Evolutionary conservation across 2,888 invertebrate species (phyloP).

Genomic region (Ophion ventricosus): DNA sequence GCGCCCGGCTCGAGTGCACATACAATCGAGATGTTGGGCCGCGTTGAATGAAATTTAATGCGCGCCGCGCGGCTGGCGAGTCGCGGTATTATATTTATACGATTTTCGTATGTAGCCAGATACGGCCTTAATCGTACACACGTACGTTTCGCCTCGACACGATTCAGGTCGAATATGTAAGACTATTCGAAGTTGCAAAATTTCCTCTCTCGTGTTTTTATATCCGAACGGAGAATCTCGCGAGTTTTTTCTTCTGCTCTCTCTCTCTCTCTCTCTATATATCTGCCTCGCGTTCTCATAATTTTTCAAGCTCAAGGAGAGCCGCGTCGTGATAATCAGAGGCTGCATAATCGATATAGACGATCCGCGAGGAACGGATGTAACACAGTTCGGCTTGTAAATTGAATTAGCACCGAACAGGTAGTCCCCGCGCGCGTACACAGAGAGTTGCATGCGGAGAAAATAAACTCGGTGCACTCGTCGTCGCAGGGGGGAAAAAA

Average conservation of each 20-base stretch:
- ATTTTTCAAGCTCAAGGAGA: conserved; percentile 55
- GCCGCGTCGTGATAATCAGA: conserved; percentile 30
- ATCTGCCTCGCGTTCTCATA: background rate
- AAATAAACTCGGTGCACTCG: background rate
- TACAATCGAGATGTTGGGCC: background rate
- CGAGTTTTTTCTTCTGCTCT: background rate
- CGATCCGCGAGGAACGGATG: conserved; percentile 33
- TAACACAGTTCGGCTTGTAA: conserved; percentile 37
- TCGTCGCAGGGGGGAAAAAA: background rate
- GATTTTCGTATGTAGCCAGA: conserved; percentile 36
- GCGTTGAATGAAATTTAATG: conserved; percentile 39
- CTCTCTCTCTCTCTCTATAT: background rate
- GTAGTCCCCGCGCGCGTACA: background rate
- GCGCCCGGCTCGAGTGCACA: conserved; percentile 1
- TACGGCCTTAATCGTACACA: conserved; percentile 59
- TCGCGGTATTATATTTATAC: conserved; percentile 43
- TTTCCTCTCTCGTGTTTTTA: conserved; percentile 22
- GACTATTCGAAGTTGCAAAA: conserved; percentile 44
- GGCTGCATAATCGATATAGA: conserved; percentile 46
- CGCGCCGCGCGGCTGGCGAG: conserved; percentile 3
- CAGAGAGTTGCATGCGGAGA: background rate
- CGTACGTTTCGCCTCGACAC: conserved; percentile 61
- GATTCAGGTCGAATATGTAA: conserved; percentile 60
- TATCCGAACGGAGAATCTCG: background rate
- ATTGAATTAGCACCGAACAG: conserved; percentile 54